These are phyloP conservation scores for Diplazon laetatorius DNA, from an alignment of 2,888 invertebrate species.

Conservation along the genomic window DNA sequence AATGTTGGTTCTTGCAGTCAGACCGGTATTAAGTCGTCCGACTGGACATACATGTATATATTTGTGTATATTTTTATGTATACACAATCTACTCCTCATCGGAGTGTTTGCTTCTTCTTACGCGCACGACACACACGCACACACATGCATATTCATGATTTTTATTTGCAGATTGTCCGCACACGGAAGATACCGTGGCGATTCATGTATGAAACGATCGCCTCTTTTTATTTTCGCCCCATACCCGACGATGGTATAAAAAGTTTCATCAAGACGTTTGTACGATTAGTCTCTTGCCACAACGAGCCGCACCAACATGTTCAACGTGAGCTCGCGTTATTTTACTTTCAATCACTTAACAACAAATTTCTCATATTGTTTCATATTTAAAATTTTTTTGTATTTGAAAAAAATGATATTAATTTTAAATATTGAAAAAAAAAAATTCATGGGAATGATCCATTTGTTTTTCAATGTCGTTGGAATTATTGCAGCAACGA, in stretches of 20 bases:
- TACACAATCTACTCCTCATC: background rate
- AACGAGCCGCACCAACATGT: slow-evolving; percentile 73
- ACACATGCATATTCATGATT: background rate
- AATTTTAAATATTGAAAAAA: too few relatives aligned
- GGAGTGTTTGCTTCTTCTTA: background rate
- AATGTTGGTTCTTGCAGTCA: slow-evolving; percentile 71
- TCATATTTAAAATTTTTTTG: too few relatives aligned
- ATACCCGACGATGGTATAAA: slow-evolving; percentile 69
- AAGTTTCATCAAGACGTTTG: slow-evolving; percentile 71
- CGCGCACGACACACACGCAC: background rate
- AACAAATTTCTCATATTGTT: too few relatives aligned
- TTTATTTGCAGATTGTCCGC: slow-evolving; percentile 21
- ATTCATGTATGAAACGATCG: background rate
- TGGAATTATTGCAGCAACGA: too few relatives aligned
- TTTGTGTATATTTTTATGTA: too few relatives aligned
- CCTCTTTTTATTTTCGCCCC: background rate
- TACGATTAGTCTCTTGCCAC: slow-evolving; percentile 72
- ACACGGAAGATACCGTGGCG: slow-evolving; percentile 1
- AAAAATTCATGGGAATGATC: too few relatives aligned
- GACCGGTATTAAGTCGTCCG: slow-evolving; percentile 69
- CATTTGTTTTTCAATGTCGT: too few relatives aligned
- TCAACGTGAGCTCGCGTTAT: slow-evolving; percentile 73
- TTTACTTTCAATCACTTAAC: slow-evolving; percentile 18
- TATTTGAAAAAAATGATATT: too few relatives aligned
- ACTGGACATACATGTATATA: slow-evolving; percentile 11